Conservation (phyloP, 2,888 invertebrate species). For the Emmelina monodactyla region DNA sequence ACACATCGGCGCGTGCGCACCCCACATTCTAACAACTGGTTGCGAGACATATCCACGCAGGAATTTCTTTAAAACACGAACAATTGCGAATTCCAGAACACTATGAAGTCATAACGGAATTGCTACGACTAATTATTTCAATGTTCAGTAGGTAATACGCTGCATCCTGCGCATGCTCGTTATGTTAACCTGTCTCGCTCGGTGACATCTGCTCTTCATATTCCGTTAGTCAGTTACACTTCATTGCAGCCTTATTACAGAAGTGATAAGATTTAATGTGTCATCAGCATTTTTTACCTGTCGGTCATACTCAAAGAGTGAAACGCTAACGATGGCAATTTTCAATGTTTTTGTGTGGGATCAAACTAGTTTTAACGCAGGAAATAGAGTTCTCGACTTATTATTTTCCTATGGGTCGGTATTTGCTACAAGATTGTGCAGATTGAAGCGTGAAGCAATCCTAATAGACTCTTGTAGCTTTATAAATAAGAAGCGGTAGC, state of each 20-base stretch:
- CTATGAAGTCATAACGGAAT: too few species aligned
- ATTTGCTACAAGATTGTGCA: background rate
- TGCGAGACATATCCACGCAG: too few species aligned
- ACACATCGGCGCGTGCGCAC: constrained; percentile 35
- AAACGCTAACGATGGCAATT: background rate
- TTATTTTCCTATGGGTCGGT: background rate
- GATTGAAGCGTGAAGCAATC: background rate
- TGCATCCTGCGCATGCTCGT: too few species aligned
- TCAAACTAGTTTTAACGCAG: background rate
- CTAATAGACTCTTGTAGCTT: constrained; percentile 1
- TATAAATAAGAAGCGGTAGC: too few species aligned
- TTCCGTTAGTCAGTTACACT: background rate
- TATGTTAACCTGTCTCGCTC: background rate
- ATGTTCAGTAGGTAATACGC: too few species aligned
- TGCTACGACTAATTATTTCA: too few species aligned
- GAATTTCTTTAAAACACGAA: too few species aligned
- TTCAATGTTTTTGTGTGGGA: background rate
- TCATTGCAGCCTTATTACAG: background rate
- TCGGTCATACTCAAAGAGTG: background rate
- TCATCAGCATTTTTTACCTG: background rate
- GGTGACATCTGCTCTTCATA: background rate
- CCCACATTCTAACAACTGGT: too few species aligned
- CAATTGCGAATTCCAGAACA: too few species aligned
- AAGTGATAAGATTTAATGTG: background rate
- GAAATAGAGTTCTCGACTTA: constrained; percentile 1